These are phyloP conservation scores for Opisthograptis luteolata DNA, from an alignment of 2,888 invertebrate species.

Conservation along the genomic window DNA sequence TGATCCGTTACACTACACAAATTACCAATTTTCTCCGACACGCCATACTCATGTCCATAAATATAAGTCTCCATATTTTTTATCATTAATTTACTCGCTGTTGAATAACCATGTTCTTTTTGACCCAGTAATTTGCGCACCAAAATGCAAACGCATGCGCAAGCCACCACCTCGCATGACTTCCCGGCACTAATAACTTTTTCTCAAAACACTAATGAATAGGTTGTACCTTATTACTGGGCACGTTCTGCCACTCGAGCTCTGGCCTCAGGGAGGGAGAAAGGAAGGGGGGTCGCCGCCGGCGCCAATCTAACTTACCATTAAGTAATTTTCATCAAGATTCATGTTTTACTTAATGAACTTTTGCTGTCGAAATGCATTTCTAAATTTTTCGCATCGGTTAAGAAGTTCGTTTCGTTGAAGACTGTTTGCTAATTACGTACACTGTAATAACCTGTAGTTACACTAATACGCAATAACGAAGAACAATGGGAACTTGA, in stretches of 20 bases:
- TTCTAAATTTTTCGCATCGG: slow-evolving; percentile 38
- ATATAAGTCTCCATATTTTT: slow-evolving; percentile 9
- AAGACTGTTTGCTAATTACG: background rate
- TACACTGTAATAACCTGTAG: background rate
- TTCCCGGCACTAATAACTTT: slow-evolving; percentile 74
- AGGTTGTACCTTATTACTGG: slow-evolving; percentile 75
- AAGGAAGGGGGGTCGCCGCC: slow-evolving; percentile 40
- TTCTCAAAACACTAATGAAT: slow-evolving; percentile 82
- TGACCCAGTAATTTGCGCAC: slow-evolving; percentile 65
- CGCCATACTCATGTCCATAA: slow-evolving; percentile 18
- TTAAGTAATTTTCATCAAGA: slow-evolving; percentile 72
- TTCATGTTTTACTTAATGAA: slow-evolving; percentile 63
- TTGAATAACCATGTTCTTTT: slow-evolving; percentile 39
- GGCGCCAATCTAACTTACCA: slow-evolving; percentile 67
- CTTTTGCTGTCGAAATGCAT: slow-evolving; percentile 45
- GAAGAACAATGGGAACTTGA: background rate
- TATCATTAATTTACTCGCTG: slow-evolving; percentile 24
- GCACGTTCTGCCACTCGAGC: slow-evolving; percentile 75
- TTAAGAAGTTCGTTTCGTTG: slow-evolving; percentile 24
- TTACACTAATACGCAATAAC: background rate
- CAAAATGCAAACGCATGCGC: slow-evolving; percentile 76
- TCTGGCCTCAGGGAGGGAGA: slow-evolving; percentile 27
- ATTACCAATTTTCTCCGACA: slow-evolving; percentile 14
- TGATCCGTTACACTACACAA: slow-evolving; percentile 1
- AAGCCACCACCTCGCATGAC: slow-evolving; percentile 58